Evolutionary conservation across 2,797 vertebrate species (phyloP).

Genomic region (Morus bassanus): DNA sequence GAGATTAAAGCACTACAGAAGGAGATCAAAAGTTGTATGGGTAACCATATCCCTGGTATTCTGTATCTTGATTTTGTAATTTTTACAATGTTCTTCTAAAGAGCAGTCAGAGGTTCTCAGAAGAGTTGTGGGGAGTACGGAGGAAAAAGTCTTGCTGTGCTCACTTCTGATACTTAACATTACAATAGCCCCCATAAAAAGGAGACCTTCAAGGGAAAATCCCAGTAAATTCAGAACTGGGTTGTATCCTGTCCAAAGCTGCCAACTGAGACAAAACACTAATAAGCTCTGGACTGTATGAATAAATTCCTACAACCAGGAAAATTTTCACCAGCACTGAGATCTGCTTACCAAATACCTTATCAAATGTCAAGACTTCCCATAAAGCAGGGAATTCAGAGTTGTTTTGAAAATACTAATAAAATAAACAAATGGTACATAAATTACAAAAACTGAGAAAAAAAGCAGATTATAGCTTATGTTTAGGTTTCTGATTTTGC

Average conservation of each 20-base stretch:
- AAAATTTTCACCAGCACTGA: neutral
- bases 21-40: neutral
- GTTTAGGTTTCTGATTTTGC: neutral
- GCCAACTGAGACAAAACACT: neutral
- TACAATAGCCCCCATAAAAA: neutral
- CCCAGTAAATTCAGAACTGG: neutral
- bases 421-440: neutral
- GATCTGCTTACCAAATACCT: neutral
- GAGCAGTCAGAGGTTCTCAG: neutral
- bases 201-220: neutral
- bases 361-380: neutral
- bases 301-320: neutral
- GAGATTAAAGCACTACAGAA: too few relatives aligned
- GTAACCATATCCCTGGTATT: neutral
- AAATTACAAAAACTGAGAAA: neutral
- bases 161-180: neutral
- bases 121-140: neutral
- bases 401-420: neutral
- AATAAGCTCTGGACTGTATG: neutral
- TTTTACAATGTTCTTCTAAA: neutral
- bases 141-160: neutral
- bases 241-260: neutral
- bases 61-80: neutral
- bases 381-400: neutral
- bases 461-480: neutral